Conservation (phyloP, 1,140 invertebrate genomes). For the Chlorops oryzae region DNA sequence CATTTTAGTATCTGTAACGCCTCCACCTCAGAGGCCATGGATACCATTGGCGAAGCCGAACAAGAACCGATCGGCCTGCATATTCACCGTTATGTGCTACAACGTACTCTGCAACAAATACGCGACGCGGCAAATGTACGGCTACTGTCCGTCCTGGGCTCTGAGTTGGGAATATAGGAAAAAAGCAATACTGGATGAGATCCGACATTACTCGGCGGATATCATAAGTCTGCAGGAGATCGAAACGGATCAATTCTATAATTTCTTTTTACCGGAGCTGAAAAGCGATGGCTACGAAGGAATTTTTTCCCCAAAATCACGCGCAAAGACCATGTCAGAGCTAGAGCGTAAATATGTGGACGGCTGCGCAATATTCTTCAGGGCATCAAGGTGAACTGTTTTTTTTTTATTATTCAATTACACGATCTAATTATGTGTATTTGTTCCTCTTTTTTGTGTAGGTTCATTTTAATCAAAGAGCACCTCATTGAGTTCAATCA, state of each 20-base stretch:
- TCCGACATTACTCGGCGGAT: conserved; percentile 92
- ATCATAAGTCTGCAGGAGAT: conserved; percentile 98
- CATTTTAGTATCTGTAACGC: conserved; percentile 80
- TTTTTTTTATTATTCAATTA: conserved; percentile 2
- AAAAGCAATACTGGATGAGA: conserved; percentile 95
- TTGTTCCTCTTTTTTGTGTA: conserved; percentile 48
- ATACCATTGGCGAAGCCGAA: conserved; percentile 82
- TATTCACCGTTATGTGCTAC: conserved; percentile 99
- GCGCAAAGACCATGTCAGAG: conserved; percentile 97
- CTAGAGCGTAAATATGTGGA: conserved; percentile 96
- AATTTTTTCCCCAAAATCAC: conserved; percentile 97
- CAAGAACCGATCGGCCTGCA: conserved; percentile 77
- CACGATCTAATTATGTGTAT: not conserved
- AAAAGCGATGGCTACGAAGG: conserved; percentile 91
- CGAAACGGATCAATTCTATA: conserved; percentile 98
- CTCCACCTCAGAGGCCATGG: conserved; percentile 89
- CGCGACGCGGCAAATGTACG: conserved; percentile 95
- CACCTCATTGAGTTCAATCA: conserved; percentile 97
- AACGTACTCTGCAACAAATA: conserved; percentile 99
- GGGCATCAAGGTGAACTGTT: conserved; percentile 77
- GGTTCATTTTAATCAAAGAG: conserved; percentile 91
- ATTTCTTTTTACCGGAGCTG: conserved; percentile 92
- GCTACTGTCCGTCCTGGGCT: conserved; percentile 95
- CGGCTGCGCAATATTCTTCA: conserved; percentile 98
- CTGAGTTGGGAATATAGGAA: conserved; percentile 97